Evolutionary conservation across 2,797 vertebrate genomes (phyloP).

Genomic region (Leucoraja ocellata): DNA sequence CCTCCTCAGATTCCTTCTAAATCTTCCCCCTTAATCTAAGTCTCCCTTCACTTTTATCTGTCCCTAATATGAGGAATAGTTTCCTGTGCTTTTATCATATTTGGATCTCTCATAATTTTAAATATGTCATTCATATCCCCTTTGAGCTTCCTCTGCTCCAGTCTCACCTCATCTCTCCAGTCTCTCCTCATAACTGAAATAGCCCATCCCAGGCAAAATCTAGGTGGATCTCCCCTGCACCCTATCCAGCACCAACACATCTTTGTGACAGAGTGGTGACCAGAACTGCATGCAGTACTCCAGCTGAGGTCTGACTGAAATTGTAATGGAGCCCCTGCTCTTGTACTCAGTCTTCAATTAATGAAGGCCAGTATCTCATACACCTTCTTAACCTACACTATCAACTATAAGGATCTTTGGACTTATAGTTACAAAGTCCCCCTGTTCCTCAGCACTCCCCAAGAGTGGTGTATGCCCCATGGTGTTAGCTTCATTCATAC

Average conservation of each 20-base stretch:
- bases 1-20: no score
- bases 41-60: no score
- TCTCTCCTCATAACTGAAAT: not conserved
- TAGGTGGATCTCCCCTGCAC: not conserved
- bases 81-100: no score
- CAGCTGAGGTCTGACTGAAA: not conserved
- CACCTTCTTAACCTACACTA: no score
- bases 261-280: not conserved
- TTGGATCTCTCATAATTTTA: not conserved
- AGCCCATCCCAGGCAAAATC: not conserved
- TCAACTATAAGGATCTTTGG: no score
- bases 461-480: no score
- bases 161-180: no score
- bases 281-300: not conserved
- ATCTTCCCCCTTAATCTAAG: no score
- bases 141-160: not conserved
- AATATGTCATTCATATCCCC: not conserved
- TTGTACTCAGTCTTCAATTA: not conserved
- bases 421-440: no score
- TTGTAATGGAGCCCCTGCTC: not conserved
- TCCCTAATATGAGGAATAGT: not conserved
- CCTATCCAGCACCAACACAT: not conserved
- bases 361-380: no score
- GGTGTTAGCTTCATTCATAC: no score
- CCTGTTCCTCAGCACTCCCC: no score